These are phyloP conservation scores for Lepidurus arcticus DNA, from an alignment of 1,140 invertebrate genomes.

Conservation along the genomic window DNA sequence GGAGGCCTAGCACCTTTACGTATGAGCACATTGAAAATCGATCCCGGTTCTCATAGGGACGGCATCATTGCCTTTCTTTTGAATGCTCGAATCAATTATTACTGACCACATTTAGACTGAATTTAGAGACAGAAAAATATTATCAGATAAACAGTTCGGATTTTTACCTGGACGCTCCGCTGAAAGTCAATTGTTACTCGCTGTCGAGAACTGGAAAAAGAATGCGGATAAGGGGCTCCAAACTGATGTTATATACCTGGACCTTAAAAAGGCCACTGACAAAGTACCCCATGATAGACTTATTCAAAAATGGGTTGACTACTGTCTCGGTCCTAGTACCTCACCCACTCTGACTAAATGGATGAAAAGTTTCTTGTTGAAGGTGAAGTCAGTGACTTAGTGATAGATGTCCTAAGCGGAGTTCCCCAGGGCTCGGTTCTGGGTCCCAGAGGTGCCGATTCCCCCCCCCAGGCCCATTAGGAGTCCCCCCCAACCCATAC, in stretches of 20 bases:
- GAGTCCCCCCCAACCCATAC: no score
- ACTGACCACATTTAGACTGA: background rate
- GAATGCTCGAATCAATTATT: background rate
- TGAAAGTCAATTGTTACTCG: background rate
- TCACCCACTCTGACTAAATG: background rate
- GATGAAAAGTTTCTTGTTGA: no score
- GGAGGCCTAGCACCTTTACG: no score
- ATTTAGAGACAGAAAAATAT: background rate
- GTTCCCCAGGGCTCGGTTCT: background rate
- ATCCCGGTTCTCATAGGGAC: no score
- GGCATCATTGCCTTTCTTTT: no score
- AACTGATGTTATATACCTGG: background rate
- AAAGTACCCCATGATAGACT: background rate
- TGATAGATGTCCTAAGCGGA: background rate
- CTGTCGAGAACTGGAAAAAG: background rate
- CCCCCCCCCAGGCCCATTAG: no score
- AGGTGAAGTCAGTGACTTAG: conserved; percentile 1
- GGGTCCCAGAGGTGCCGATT: no score
- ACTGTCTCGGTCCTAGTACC: background rate
- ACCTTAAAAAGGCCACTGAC: background rate
- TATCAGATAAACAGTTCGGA: background rate
- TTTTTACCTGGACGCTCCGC: background rate
- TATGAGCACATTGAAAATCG: no score
- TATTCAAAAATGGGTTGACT: background rate
- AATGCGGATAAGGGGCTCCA: background rate